These are phyloP conservation scores for Limenitis camilla DNA, from an alignment of 2,888 invertebrate genomes.

Conservation along the genomic window DNA sequence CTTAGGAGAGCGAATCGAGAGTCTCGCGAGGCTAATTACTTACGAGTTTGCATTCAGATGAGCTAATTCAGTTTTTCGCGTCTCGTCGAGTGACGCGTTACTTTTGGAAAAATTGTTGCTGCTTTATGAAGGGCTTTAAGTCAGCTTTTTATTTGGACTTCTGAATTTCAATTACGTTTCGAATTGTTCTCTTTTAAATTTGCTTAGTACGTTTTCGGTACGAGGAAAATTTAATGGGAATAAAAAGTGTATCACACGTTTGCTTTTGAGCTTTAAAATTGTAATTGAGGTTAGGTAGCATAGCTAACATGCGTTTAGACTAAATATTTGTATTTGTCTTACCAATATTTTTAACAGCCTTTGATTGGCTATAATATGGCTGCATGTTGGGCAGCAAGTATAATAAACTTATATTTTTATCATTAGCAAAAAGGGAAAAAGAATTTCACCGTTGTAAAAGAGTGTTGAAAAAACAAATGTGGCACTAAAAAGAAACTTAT, in stretches of 20 bases:
- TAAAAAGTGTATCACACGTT: background rate
- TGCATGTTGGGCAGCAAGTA: too few species aligned
- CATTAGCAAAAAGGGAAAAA: background rate
- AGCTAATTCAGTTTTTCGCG: slow-evolving; percentile 69
- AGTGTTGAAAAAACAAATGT: slow-evolving; percentile 15
- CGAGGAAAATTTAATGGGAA: background rate
- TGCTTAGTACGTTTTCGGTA: slow-evolving; percentile 10
- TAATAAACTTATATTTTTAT: too few species aligned
- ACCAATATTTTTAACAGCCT: too few species aligned
- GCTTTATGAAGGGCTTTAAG: slow-evolving; percentile 22
- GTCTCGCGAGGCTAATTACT: slow-evolving; percentile 74
- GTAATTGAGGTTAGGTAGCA: background rate
- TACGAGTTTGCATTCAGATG: slow-evolving; percentile 69
- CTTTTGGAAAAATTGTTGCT: slow-evolving; percentile 36
- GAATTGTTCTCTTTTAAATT: slow-evolving; percentile 20
- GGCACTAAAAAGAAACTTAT: slow-evolving; percentile 21
- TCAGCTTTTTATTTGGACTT: slow-evolving; percentile 23
- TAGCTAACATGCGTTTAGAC: background rate
- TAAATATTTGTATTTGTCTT: background rate
- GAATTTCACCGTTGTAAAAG: background rate
- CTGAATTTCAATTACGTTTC: slow-evolving; percentile 23
- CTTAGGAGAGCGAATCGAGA: slow-evolving; percentile 68
- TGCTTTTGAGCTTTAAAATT: background rate
- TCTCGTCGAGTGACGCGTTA: slow-evolving; percentile 54
- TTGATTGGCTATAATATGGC: too few species aligned